A percentile compares a stretch with the other conserved stretches of the same genome.
Conservation (phyloP, 2,888 invertebrate species). For the Nemapogon koenigi region DNA sequence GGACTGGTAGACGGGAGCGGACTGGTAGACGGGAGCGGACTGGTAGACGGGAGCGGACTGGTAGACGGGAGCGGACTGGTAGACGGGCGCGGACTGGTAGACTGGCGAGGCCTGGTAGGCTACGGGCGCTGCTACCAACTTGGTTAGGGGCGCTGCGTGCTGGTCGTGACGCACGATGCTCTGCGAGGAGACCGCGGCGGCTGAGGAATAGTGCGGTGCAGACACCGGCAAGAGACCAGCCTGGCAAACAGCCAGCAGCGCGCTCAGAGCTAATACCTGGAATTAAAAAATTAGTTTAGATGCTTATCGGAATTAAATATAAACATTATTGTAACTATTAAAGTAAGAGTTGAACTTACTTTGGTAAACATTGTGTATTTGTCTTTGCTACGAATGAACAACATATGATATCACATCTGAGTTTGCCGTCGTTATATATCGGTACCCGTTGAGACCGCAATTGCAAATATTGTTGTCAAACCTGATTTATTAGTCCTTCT, state of each 20-base stretch:
- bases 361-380: too few species aligned
- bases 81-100: constrained; percentile 22
- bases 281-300: constrained; percentile 9
- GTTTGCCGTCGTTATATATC: too few species aligned
- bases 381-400: too few species aligned
- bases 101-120: constrained; percentile 22
- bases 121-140: constrained; percentile 15
- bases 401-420: too few species aligned
- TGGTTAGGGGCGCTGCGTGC: constrained; percentile 24
- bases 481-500: too few species aligned
- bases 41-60: constrained; percentile 24
- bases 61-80: constrained; percentile 23
- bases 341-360: too few species aligned
- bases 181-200: constrained; percentile 37
- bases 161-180: constrained; percentile 42
- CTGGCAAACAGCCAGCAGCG: constrained; percentile 32
- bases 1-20: constrained; percentile 19
- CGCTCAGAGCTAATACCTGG: constrained; percentile 33
- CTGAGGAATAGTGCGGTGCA: constrained; percentile 39
- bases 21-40: constrained; percentile 12
- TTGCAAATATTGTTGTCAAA: too few species aligned
- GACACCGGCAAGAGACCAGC: constrained; percentile 36
- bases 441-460: too few species aligned
- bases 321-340: too few species aligned
- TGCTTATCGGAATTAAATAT: too few species aligned